Percentiles rank a stretch among this genome's conserved stretches.
These are phyloP conservation scores for Sceloporus undulatus DNA, from an alignment of 2,113 vertebrate genomes.

Conservation along the genomic window DNA sequence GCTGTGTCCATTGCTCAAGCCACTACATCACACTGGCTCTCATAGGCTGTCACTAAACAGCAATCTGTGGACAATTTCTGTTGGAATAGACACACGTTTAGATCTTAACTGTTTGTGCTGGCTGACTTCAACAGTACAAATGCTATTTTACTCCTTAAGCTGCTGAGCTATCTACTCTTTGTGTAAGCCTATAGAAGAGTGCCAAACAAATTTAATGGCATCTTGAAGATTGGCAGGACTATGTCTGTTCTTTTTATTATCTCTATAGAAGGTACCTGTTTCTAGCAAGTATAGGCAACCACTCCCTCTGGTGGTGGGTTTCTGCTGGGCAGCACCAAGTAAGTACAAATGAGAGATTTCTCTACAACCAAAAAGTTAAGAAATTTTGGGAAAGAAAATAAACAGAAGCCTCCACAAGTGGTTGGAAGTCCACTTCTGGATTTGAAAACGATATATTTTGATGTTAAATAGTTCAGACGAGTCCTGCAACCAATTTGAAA, in stretches of 20 bases:
- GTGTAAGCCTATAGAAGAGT: background rate
- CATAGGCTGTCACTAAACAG: background rate
- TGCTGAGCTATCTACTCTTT: background rate
- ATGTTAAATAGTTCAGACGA: too few relatives aligned
- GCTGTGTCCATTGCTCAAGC: too few relatives aligned
- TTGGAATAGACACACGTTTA: background rate
- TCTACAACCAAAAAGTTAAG: background rate
- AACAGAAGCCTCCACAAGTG: too few relatives aligned
- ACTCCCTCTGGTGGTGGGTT: constrained; percentile 18
- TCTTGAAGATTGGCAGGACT: background rate
- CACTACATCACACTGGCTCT: too few relatives aligned
- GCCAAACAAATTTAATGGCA: background rate
- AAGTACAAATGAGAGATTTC: background rate
- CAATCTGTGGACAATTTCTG: background rate
- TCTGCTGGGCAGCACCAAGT: background rate
- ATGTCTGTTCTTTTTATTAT: background rate
- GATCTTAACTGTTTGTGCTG: background rate
- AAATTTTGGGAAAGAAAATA: background rate
- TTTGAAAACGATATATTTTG: too few relatives aligned
- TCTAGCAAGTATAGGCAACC: background rate
- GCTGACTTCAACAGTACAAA: background rate
- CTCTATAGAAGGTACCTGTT: background rate
- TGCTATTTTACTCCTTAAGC: background rate
- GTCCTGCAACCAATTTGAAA: too few relatives aligned
- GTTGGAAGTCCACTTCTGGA: too few relatives aligned